Percentiles rank a stretch among this genome's conserved stretches.
phyloP scores from a whole-genome alignment of 2,888 invertebrate species.

The Petrolisthes cinctipes region DNA sequence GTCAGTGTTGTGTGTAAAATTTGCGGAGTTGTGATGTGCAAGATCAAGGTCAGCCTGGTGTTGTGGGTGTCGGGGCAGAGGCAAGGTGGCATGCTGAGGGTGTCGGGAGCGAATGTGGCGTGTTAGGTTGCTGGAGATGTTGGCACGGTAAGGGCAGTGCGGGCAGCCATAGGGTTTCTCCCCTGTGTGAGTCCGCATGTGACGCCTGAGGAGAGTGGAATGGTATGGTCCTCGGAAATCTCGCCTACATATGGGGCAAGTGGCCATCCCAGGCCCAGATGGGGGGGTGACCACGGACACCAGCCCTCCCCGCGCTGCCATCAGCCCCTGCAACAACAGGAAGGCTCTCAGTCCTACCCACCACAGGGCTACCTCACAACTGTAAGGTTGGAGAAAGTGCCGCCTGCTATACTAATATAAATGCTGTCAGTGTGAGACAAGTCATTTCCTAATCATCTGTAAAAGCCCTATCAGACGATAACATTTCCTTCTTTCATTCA shows the following conservation, averaged over 20 bases:
- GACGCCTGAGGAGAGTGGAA: slow-evolving; percentile 60
- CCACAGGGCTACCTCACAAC: slow-evolving; percentile 2
- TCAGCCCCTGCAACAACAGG: slow-evolving; percentile 58
- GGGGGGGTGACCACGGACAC: slow-evolving; percentile 46
- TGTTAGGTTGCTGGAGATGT: slow-evolving; percentile 56
- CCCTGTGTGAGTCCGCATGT: slow-evolving; percentile 63
- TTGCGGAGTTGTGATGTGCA: not conserved
- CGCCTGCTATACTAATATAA: no score
- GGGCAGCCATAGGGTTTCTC: slow-evolving; percentile 62
- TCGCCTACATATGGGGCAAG: slow-evolving; percentile 59
- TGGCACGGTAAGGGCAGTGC: slow-evolving; percentile 56
- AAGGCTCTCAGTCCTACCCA: slow-evolving; percentile 51
- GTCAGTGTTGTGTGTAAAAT: slow-evolving; percentile 12
- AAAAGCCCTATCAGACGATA: no score
- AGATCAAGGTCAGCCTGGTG: slow-evolving; percentile 9
- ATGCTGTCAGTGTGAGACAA: no score
- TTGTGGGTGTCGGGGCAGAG: slow-evolving; percentile 5
- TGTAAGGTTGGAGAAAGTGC: not conserved
- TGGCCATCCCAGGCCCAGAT: slow-evolving; percentile 42
- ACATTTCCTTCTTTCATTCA: no score
- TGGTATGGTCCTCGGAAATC: slow-evolving; percentile 61
- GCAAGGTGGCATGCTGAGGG: slow-evolving; percentile 26
- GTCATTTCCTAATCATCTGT: no score
- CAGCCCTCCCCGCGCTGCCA: slow-evolving; percentile 50
- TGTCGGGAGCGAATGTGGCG: slow-evolving; percentile 51